Evolutionary conservation across 2,113 vertebrate genomes (phyloP).

Genomic region (Corydoras sp.): DNA sequence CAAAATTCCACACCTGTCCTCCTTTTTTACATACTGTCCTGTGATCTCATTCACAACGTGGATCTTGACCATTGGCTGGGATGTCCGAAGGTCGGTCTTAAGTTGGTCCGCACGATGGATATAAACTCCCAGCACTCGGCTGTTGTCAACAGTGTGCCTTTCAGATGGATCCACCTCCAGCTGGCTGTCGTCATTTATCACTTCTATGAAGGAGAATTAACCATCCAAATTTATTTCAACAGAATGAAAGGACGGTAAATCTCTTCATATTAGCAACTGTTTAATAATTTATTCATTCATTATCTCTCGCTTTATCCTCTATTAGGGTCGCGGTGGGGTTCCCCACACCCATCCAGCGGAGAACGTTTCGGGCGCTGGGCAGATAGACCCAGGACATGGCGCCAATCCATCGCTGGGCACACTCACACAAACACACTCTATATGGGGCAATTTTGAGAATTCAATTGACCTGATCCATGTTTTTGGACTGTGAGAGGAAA

Average conservation of each 20-base stretch:
- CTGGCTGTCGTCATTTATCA: conserved; percentile 57
- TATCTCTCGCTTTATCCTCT: too few relatives aligned
- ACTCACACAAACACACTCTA: too few relatives aligned
- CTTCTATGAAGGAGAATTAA: conserved; percentile 50
- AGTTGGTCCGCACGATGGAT: conserved; percentile 84
- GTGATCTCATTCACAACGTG: conserved; percentile 82
- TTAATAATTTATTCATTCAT: too few relatives aligned
- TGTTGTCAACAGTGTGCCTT: conserved; percentile 66
- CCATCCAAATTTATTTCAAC: background rate
- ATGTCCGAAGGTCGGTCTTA: conserved; percentile 79
- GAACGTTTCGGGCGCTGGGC: too few relatives aligned
- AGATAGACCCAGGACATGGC: too few relatives aligned
- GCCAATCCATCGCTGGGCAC: too few relatives aligned
- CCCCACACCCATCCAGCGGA: too few relatives aligned
- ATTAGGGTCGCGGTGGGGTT: too few relatives aligned
- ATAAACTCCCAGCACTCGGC: conserved; percentile 82
- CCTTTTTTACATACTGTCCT: conserved; percentile 83
- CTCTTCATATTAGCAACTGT: background rate
- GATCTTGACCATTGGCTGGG: conserved; percentile 90
- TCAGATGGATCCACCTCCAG: conserved; percentile 53
- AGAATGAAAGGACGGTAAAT: background rate
- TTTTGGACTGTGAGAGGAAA: too few relatives aligned
- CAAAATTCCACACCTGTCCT: conserved; percentile 72
- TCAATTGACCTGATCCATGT: too few relatives aligned
- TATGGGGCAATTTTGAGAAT: too few relatives aligned